Evolutionary conservation across 2,113 vertebrate genomes (phyloP).

Genomic region (Chitala chitala): DNA sequence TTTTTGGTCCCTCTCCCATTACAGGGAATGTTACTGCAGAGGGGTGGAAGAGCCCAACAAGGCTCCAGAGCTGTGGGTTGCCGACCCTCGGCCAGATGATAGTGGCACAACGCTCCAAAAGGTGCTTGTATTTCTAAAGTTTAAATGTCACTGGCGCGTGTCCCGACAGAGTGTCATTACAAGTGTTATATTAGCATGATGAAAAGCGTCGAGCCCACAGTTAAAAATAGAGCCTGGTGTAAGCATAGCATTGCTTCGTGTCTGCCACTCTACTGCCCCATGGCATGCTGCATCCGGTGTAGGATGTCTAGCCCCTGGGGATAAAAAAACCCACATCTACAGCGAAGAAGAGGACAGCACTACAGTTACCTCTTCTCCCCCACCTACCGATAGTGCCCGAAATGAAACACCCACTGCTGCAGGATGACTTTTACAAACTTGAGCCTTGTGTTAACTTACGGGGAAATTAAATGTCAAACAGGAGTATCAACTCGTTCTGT

Average conservation of each 20-base stretch:
- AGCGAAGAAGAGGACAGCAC: no score
- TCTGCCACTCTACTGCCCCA: not conserved
- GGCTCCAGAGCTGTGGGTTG: no score
- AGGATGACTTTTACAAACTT: not conserved
- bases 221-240: conserved; percentile 6
- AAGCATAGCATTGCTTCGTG: not conserved
- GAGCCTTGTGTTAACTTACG: no score
- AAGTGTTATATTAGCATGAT: not conserved
- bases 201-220: not conserved
- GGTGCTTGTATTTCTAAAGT: not conserved
- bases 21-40: no score
- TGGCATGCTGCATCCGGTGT: not conserved
- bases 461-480: not conserved
- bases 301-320: not conserved
- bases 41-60: no score
- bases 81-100: not conserved
- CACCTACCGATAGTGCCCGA: not conserved
- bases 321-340: not conserved
- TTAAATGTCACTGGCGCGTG: not conserved
- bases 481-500: not conserved
- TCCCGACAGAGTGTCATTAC: not conserved
- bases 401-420: no score
- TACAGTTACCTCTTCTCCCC: not conserved
- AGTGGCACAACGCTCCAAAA: not conserved
- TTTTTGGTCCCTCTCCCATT: no score